Conservation (phyloP, 1,140 invertebrate species). For the Cydia amplana region DNA sequence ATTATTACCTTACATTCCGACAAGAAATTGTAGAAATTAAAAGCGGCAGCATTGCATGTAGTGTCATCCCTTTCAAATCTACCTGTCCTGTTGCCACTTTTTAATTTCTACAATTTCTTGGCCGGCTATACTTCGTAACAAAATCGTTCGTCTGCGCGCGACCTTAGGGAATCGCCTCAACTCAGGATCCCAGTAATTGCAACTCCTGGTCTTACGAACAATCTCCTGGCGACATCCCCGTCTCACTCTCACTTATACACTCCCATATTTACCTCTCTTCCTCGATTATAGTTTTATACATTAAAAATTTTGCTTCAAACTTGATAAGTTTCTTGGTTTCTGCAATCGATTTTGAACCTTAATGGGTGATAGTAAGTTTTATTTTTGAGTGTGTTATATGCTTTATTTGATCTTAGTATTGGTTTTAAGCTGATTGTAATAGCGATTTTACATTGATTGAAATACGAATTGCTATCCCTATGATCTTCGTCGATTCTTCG, state of each 20-base stretch:
- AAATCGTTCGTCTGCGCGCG: neutral
- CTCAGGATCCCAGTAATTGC: constrained; percentile 5
- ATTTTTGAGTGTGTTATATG: neutral
- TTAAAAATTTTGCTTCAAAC: constrained; percentile 12
- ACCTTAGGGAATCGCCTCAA: neutral
- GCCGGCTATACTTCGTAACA: neutral
- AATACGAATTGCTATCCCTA: neutral
- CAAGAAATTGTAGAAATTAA: too few relatives aligned
- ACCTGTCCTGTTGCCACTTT: too few relatives aligned
- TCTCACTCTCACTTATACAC: neutral
- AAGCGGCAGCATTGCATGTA: too few relatives aligned
- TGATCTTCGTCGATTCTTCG: too few relatives aligned
- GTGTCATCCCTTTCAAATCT: too few relatives aligned
- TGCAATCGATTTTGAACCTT: constrained; percentile 5
- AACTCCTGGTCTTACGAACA: constrained; percentile 5
- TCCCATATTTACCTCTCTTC: neutral
- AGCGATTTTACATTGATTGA: constrained; percentile 18
- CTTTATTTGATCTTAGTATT: constrained; percentile 4
- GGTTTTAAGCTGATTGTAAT: constrained; percentile 13
- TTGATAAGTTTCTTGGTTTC: neutral
- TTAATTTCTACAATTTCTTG: too few relatives aligned
- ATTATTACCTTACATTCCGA: too few relatives aligned
- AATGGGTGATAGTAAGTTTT: neutral
- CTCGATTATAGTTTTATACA: constrained; percentile 27
- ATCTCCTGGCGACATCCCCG: constrained; percentile 10